Evolutionary conservation across 2,888 invertebrate species (phyloP), one percentile per base, ranked within the genome.

Genomic region (Hemicrepidius hirtus): DNA sequence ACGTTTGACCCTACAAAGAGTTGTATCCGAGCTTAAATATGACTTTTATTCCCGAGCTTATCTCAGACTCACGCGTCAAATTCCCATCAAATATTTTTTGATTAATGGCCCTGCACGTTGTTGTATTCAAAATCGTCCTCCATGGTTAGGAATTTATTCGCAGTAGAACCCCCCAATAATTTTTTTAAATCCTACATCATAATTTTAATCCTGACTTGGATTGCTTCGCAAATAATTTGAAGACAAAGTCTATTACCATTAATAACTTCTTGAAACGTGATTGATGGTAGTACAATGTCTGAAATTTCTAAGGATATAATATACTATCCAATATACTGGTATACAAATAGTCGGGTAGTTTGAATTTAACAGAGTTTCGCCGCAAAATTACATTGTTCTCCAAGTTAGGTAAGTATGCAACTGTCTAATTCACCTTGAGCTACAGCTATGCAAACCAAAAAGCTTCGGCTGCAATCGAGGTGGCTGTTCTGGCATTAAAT

Each of bases 301-400:
- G 53, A 13, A 53, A 32, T 32, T 44, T 53, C 13, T 13, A 1
- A 1, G 4, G n/a, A 6, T 53, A 10, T 12, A 53, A 7, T 13
- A 6, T 13, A 53, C 13, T 53, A 53, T 13, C 16, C 57, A 20
- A 57, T 40, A 37, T 37, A n/a, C 18, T 12, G 21, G 37, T 37
- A 20, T 57, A 37, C 18, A n/a, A 35, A n/a, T 57, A 41, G 21
- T 53, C 32, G 35, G 41, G 59, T 24, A 18, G 59, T 13, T 67
- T 46, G 18, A 67, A 59, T 57, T 66, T 67, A 57, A 37, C 46
- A 67, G 21, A 37, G 60, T 50, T 59, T 50, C 49, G 16, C 57
- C 67, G 24, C 60, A 46, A 64, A 70, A 70, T 70, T 70, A 70
- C 69, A 64, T 63, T 55, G 63, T 70, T 70, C 13, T n/a, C 13